Evolutionary conservation across 2,888 invertebrate species (phyloP).

Genomic region (Oxycera nigricornis): DNA sequence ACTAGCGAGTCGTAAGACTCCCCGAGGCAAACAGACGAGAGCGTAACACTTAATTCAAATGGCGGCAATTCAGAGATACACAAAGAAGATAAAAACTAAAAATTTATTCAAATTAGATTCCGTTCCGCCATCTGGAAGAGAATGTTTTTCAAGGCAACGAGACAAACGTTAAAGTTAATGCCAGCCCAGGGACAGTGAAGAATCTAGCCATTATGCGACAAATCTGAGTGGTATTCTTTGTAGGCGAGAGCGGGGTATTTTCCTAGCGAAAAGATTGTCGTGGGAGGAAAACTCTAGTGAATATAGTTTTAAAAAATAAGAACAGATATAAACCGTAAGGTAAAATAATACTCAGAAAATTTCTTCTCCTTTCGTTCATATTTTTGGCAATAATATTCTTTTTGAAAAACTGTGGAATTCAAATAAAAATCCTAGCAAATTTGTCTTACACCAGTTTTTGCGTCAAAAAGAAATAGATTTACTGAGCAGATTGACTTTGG

Average conservation of each 20-base stretch:
- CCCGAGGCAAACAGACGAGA: constrained; percentile 9
- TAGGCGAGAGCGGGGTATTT: neutral
- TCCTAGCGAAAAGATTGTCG: neutral
- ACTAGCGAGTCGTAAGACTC: neutral
- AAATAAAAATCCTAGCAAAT: too few species aligned
- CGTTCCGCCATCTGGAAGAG: constrained; percentile 39
- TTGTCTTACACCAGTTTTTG: too few species aligned
- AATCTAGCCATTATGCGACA: constrained; percentile 11
- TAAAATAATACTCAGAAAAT: too few species aligned
- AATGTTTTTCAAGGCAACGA: constrained; percentile 6
- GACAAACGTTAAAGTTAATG: neutral
- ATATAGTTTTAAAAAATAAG: too few species aligned
- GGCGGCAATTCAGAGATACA: constrained; percentile 32
- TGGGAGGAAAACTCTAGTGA: neutral
- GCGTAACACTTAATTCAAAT: constrained; percentile 39
- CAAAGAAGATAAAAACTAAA: constrained; percentile 40
- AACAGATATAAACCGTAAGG: too few species aligned
- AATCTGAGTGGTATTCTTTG: neutral
- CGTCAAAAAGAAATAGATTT: too few species aligned
- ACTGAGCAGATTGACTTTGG: too few species aligned
- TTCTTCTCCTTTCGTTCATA: too few species aligned
- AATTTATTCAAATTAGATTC: constrained; percentile 44
- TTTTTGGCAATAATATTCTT: too few species aligned
- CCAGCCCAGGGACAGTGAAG: neutral
- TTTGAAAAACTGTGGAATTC: too few species aligned